Evolutionary conservation across 2,888 invertebrate species (phyloP).

Genomic region (Bombylius discolor): DNA sequence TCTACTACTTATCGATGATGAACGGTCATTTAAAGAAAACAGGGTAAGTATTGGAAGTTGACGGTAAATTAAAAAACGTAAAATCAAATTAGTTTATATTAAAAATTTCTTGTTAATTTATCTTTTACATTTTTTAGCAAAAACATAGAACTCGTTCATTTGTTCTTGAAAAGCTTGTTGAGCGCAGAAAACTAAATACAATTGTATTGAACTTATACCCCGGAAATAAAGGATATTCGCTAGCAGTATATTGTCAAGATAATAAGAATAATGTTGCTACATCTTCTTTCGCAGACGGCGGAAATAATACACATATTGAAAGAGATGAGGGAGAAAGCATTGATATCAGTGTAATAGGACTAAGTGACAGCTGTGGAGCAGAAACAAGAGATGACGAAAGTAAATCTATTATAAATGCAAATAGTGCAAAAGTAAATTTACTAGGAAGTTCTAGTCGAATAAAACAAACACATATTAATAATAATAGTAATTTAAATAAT

Average conservation of each 20-base stretch:
- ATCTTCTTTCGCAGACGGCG: background rate
- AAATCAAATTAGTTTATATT: background rate
- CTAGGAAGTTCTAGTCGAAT: conserved; percentile 15
- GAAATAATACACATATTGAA: background rate
- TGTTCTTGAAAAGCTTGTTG: conserved; percentile 72
- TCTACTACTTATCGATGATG: conserved; percentile 30
- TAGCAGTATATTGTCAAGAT: conserved; percentile 31
- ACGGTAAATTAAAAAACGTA: background rate
- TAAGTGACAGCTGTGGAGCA: conserved; percentile 1
- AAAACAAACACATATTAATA: conserved; percentile 14
- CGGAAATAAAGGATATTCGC: conserved; percentile 81
- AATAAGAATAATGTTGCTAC: conserved; percentile 26
- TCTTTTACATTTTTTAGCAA: conserved; percentile 21
- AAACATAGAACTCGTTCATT: conserved; percentile 44
- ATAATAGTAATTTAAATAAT: conserved; percentile 11
- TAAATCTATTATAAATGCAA: background rate
- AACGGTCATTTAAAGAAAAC: conserved; percentile 31
- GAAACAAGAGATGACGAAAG: background rate
- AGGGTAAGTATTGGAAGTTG: conserved; percentile 24
- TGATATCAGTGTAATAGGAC: background rate
- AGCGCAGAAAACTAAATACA: conserved; percentile 74
- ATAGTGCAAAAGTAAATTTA: conserved; percentile 7
- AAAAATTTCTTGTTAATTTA: background rate
- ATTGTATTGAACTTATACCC: conserved; percentile 84
- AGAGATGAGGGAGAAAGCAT: background rate